phyloP scores from a whole-genome alignment of 2,888 invertebrate genomes.

The Antheraea assamensis region DNA sequence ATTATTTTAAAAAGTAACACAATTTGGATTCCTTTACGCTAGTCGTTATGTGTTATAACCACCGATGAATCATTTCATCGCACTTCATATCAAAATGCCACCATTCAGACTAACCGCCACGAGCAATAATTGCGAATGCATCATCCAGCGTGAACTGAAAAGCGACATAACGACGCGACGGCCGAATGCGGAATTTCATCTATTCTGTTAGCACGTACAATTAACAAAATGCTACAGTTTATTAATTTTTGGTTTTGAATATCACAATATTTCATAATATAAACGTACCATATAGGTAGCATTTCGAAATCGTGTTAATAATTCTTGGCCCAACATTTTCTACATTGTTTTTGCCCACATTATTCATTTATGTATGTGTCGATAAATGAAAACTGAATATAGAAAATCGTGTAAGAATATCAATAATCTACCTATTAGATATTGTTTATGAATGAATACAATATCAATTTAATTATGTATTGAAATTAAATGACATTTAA shows the following conservation, averaged over 20 bases:
- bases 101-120: slow-evolving; percentile 18
- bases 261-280: no score
- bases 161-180: slow-evolving; percentile 11
- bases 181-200: slow-evolving; percentile 19
- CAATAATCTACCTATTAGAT: no score
- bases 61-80: background rate
- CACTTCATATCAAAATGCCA: slow-evolving; percentile 1
- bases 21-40: background rate
- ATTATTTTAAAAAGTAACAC: background rate
- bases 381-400: no score
- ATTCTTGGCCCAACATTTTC: no score
- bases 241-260: background rate
- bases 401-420: no score
- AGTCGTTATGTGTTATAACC: background rate
- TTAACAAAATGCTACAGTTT: slow-evolving; percentile 7
- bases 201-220: slow-evolving; percentile 15
- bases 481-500: no score
- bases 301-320: no score
- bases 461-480: no score
- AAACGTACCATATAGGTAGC: no score
- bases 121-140: slow-evolving; percentile 21
- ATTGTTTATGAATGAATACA: no score
- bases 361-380: no score
- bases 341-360: no score
- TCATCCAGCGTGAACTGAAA: slow-evolving; percentile 17